Conservation (phyloP, 92 coral and sea anemone species). For the Palythoa caribaeorum region DNA sequence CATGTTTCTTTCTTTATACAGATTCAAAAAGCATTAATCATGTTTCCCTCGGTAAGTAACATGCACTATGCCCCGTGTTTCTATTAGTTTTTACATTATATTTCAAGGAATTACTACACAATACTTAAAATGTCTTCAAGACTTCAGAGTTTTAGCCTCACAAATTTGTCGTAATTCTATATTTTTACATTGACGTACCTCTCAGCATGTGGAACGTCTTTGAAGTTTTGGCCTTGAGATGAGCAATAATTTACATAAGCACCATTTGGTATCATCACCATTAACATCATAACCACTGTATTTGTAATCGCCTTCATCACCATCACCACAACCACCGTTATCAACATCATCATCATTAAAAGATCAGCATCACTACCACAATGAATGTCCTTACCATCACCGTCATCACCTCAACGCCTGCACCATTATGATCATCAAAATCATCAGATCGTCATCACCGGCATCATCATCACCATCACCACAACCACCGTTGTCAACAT, state of each 20-base stretch:
- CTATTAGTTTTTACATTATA: too few species aligned
- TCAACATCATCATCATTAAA: neutral
- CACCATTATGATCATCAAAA: neutral
- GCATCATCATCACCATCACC: neutral
- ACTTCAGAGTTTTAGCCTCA: too few species aligned
- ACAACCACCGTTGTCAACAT: neutral
- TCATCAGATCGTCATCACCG: neutral
- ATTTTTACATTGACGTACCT: too few species aligned
- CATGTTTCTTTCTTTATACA: conserved; percentile 29
- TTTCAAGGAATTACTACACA: too few species aligned
- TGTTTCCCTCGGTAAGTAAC: conserved; percentile 94
- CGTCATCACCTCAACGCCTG: neutral
- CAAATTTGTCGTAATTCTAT: too few species aligned
- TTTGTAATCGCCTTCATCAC: neutral
- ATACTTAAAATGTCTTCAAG: too few species aligned
- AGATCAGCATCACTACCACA: neutral
- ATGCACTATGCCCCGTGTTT: neutral
- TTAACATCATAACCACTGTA: neutral
- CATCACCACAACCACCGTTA: neutral
- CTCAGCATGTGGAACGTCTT: too few species aligned
- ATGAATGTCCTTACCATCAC: neutral
- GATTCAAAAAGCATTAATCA: conserved; percentile 95
- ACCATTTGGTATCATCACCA: neutral
- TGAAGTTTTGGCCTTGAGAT: too few species aligned
- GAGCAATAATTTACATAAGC: too few species aligned